phyloP scores from a whole-genome alignment of 2,113 vertebrate genomes.

The Campylomormyrus tamandua region DNA sequence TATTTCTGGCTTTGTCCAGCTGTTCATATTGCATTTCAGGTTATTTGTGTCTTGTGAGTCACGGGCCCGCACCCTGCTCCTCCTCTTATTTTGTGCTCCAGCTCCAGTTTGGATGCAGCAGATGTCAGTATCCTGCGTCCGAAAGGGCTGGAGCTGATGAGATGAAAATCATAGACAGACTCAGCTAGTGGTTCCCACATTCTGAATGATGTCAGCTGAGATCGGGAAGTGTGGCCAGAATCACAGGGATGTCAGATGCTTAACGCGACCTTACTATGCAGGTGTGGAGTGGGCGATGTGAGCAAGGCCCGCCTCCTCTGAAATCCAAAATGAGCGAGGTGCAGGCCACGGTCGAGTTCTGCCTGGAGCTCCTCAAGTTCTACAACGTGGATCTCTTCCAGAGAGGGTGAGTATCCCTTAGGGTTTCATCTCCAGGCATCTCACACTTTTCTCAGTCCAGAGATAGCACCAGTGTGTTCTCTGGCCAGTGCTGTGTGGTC shows the following conservation, averaged over 20 bases:
- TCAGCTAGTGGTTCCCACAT: background rate
- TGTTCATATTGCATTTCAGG: constrained; percentile 40
- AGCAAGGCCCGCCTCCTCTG: constrained; percentile 59
- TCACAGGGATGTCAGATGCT: background rate
- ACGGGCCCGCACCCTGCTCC: constrained; percentile 23
- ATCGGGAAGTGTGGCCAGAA: background rate
- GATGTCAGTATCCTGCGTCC: background rate
- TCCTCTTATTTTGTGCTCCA: constrained; percentile 33
- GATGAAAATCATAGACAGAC: background rate
- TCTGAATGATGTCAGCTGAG: background rate
- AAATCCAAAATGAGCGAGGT: constrained; percentile 91
- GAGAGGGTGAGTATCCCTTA: constrained; percentile 76
- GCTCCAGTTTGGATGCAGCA: background rate
- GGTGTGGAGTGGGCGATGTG: constrained; percentile 60
- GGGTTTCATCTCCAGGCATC: background rate
- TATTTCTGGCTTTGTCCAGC: constrained; percentile 38
- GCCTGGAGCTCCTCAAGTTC: constrained; percentile 98
- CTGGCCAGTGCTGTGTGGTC: background rate
- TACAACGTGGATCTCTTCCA: constrained; percentile 99
- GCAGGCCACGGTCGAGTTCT: constrained; percentile 98
- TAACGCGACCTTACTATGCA: constrained; percentile 33
- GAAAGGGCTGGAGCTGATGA: background rate
- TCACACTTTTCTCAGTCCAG: background rate
- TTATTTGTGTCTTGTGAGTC: constrained; percentile 39
- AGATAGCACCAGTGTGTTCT: background rate